These are phyloP conservation scores for Nanger granti DNA, from an alignment of 2,113 vertebrate genomes.

Conservation along the genomic window DNA sequence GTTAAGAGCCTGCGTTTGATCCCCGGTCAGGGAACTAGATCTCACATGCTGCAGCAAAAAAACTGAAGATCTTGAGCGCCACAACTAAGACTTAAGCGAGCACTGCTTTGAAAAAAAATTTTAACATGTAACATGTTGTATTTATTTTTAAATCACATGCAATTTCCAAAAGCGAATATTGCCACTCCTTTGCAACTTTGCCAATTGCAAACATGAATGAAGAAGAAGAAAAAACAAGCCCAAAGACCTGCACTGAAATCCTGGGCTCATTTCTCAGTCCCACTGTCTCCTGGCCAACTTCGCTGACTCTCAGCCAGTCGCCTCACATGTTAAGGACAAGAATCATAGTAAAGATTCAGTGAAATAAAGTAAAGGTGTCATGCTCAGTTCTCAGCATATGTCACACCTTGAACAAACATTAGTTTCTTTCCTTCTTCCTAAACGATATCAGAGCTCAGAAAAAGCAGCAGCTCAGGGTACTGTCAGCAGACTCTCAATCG, in stretches of 20 bases:
- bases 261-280: not conserved
- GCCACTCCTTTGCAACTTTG: not conserved
- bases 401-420: not conserved
- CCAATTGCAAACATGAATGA: not conserved
- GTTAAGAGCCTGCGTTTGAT: not conserved
- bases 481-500: not conserved
- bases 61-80: not conserved
- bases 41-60: not conserved
- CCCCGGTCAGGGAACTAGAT: not conserved
- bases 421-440: not conserved
- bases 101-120: not conserved
- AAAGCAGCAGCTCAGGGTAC: not conserved
- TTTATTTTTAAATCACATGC: not conserved
- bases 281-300: not conserved
- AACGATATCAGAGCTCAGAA: not conserved
- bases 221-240: not conserved
- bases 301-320: not conserved
- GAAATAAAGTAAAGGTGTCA: not conserved
- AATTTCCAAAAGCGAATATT: not conserved
- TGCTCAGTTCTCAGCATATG: not conserved
- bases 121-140: not conserved
- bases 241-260: not conserved
- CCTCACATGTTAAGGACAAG: not conserved
- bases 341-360: not conserved
- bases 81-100: not conserved